A percentile compares a stretch with the other conserved stretches of the same genome.
These are phyloP conservation scores for Lutraria rhynchaena DNA, from an alignment of 1,140 invertebrate species.

Conservation along the genomic window DNA sequence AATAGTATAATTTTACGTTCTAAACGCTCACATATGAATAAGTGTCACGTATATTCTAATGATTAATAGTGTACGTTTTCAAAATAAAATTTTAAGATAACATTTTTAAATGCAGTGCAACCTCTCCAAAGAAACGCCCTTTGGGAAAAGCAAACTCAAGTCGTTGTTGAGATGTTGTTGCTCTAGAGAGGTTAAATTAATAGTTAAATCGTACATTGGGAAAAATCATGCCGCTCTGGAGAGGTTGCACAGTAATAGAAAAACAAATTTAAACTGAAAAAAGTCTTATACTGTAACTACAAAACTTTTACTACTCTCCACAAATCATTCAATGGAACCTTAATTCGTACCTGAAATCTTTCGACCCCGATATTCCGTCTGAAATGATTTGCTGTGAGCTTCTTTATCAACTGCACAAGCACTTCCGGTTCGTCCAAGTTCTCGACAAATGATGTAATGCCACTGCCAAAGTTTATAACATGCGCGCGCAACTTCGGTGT, in stretches of 20 bases:
- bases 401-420: slow-evolving; percentile 28
- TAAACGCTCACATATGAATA: too few species aligned
- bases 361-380: not conserved
- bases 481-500: slow-evolving; percentile 23
- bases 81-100: not conserved
- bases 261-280: not conserved
- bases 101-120: not conserved
- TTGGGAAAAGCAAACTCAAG: too few species aligned
- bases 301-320: not conserved
- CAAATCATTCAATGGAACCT: not conserved
- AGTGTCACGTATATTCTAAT: too few species aligned
- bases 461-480: slow-evolving; percentile 32
- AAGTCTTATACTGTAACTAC: not conserved
- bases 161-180: too few species aligned
- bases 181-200: too few species aligned
- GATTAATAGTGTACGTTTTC: too few species aligned
- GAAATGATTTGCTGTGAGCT: slow-evolving; percentile 29
- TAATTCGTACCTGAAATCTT: slow-evolving; percentile 9
- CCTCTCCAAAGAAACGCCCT: too few species aligned
- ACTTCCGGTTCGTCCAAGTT: slow-evolving; percentile 23
- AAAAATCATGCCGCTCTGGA: too few species aligned
- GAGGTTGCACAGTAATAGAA: not conserved
- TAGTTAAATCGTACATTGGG: too few species aligned
- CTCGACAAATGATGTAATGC: slow-evolving; percentile 21
- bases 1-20: not conserved